Conservation (phyloP, 1,140 invertebrate genomes). For the Coelopa frigida region DNA sequence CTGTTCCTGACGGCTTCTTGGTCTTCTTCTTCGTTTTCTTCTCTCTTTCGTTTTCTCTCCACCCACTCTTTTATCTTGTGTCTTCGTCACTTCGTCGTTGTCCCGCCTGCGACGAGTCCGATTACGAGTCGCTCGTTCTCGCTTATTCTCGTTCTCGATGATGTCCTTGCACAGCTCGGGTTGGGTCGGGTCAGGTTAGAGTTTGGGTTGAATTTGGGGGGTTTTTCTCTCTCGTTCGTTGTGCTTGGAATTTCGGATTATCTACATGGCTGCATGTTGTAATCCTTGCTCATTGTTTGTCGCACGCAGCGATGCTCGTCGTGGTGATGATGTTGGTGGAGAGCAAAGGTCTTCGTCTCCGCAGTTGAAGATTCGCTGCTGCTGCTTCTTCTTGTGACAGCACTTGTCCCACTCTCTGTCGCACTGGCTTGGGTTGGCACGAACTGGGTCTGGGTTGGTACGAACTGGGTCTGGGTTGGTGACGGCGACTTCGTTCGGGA, state of each 20-base stretch:
- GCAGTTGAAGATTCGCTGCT: too few relatives aligned
- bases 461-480: too few relatives aligned
- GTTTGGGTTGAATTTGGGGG: too few relatives aligned
- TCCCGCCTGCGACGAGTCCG: constrained; percentile 1
- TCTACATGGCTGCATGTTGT: constrained; percentile 11
- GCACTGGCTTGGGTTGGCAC: too few relatives aligned
- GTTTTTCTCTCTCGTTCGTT: not conserved
- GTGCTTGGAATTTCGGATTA: constrained; percentile 1
- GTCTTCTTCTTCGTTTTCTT: not conserved
- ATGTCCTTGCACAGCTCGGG: constrained; percentile 5
- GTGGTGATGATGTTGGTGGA: too few relatives aligned
- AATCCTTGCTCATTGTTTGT: constrained; percentile 5
- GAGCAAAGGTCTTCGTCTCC: too few relatives aligned
- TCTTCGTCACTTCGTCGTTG: not conserved
- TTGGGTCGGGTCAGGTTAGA: too few relatives aligned
- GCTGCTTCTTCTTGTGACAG: too few relatives aligned
- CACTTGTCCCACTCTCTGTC: too few relatives aligned
- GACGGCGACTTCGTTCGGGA: too few relatives aligned
- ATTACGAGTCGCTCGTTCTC: not conserved
- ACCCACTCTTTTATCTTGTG: not conserved
- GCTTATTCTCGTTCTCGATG: too few relatives aligned
- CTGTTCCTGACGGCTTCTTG: not conserved
- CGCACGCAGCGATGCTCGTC: not conserved
- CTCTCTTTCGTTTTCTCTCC: not conserved
- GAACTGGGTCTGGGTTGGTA: too few relatives aligned